Evolutionary conservation across 2,113 vertebrate species (phyloP).

Genomic region (Amblyopsis rosae): DNA sequence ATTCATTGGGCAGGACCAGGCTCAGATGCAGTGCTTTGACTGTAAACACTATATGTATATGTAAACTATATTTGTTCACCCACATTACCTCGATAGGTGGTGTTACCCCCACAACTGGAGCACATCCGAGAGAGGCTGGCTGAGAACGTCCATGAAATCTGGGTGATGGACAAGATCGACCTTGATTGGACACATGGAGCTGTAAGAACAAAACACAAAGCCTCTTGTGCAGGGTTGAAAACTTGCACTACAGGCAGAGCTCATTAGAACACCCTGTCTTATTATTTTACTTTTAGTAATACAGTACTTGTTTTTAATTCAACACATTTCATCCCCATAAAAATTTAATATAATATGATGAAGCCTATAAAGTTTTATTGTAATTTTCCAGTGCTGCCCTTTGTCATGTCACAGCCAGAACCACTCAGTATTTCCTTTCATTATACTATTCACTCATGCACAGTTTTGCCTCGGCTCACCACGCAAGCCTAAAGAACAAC

Average conservation of each 20-base stretch:
- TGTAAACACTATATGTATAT: not conserved
- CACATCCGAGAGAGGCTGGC: conserved; percentile 90
- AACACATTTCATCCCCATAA: not conserved
- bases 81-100: conserved; percentile 72
- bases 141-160: conserved; percentile 94
- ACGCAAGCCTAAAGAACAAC: too few relatives aligned
- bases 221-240: not conserved
- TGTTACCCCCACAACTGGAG: conserved; percentile 87
- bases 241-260: too few relatives aligned
- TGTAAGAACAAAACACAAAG: conserved; percentile 67
- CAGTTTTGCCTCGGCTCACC: too few relatives aligned
- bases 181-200: conserved; percentile 90
- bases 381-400: not conserved
- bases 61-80: not conserved
- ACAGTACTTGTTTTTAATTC: too few relatives aligned
- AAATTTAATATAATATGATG: not conserved
- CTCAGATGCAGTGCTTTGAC: too few relatives aligned
- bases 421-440: too few relatives aligned
- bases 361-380: not conserved
- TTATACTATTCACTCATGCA: too few relatives aligned
- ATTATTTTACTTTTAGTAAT: too few relatives aligned
- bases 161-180: conserved; percentile 92
- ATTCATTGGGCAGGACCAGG: too few relatives aligned
- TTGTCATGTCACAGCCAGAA: too few relatives aligned
- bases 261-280: too few relatives aligned